phyloP scores from a whole-genome alignment of 1,140 invertebrate genomes.

The Drosophila neocordata region DNA sequence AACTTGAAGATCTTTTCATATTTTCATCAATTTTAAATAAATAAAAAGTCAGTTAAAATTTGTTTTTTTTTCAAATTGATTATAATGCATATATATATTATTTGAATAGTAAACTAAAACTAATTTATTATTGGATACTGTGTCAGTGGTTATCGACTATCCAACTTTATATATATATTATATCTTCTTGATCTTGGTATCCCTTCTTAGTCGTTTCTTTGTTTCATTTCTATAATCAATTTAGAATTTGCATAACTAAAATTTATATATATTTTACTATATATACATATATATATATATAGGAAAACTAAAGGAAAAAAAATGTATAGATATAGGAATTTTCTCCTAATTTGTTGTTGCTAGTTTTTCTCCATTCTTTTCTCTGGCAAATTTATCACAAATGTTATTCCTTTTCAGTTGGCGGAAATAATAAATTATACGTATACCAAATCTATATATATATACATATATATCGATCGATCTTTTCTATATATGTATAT shows the following conservation, averaged over 20 bases:
- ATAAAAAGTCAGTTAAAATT: neutral
- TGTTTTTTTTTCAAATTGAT: slow-evolving; percentile 24
- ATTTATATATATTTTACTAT: neutral
- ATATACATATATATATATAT: slow-evolving; percentile 35
- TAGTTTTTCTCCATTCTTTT: slow-evolving; percentile 14
- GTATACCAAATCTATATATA: slow-evolving; percentile 20
- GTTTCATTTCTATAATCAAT: slow-evolving; percentile 13
- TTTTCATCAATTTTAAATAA: neutral
- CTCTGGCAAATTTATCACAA: slow-evolving; percentile 45
- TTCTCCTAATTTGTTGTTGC: neutral
- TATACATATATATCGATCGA: slow-evolving; percentile 3
- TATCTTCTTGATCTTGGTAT: slow-evolving; percentile 16
- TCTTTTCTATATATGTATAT: neutral
- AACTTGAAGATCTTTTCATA: too few species aligned
- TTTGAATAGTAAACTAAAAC: slow-evolving; percentile 49
- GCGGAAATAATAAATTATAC: slow-evolving; percentile 42
- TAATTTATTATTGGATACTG: slow-evolving; percentile 49
- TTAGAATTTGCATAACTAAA: slow-evolving; percentile 34
- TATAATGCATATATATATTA: slow-evolving; percentile 42
- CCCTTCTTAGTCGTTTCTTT: slow-evolving; percentile 44
- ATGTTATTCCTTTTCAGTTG: slow-evolving; percentile 57
- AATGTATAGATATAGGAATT: slow-evolving; percentile 32
- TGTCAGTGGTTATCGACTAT: slow-evolving; percentile 18
- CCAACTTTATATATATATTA: slow-evolving; percentile 33
- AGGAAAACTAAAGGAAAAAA: slow-evolving; percentile 19